A percentile compares a stretch with the other conserved stretches of the same genome.
These are phyloP conservation scores for Aptenodytes forsteri DNA, from an alignment of 2,113 vertebrate genomes.

Conservation along the genomic window DNA sequence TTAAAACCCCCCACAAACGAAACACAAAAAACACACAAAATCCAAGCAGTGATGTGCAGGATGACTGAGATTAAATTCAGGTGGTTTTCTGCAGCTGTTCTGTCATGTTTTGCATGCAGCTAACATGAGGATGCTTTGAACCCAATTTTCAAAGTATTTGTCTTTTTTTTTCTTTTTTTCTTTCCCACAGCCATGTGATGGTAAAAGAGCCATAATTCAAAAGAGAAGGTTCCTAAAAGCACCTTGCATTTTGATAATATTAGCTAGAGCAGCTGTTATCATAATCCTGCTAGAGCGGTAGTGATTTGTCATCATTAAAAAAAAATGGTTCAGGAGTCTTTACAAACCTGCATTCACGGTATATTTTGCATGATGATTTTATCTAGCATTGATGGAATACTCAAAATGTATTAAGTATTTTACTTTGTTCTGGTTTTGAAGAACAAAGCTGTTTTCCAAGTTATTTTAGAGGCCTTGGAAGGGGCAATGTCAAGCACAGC, in stretches of 20 bases:
- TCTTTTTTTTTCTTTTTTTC: neutral
- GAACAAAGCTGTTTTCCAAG: neutral
- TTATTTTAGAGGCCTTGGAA: neutral
- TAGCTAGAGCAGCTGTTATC: constrained; percentile 2
- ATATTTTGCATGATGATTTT: neutral
- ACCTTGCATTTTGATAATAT: constrained; percentile 34
- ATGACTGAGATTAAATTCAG: neutral
- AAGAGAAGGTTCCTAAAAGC: constrained; percentile 30
- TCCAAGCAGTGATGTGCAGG: neutral
- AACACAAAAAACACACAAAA: neutral
- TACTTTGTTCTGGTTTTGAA: neutral
- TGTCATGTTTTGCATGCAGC: neutral
- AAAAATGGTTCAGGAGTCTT: neutral
- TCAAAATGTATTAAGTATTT: neutral
- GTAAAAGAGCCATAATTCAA: neutral
- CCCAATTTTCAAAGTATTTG: neutral
- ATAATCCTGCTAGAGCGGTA: neutral
- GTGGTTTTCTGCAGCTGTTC: constrained; percentile 8
- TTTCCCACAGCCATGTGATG: neutral
- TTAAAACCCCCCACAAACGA: neutral
- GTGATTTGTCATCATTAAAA: neutral
- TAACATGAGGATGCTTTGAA: neutral
- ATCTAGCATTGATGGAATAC: neutral
- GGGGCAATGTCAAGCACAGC: neutral
- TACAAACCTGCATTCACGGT: neutral